Evolutionary conservation across 2,888 invertebrate species (phyloP).

Genomic region (Brachyopa scutellaris): DNA sequence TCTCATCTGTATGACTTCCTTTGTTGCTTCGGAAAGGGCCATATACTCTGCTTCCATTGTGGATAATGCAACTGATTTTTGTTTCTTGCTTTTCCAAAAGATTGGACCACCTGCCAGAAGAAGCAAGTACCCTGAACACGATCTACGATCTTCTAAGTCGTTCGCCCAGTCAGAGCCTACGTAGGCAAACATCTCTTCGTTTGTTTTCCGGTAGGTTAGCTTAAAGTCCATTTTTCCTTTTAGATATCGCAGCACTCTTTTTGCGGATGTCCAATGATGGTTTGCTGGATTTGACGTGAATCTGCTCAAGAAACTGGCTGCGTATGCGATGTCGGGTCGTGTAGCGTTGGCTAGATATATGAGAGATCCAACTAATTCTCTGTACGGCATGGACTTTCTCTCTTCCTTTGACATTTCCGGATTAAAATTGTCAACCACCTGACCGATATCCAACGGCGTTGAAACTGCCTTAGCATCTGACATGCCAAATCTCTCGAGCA

Average conservation of each 20-base stretch:
- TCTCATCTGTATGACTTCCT: neutral
- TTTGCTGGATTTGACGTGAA: neutral
- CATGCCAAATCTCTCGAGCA: slow-evolving; percentile 64
- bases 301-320: slow-evolving; percentile 31
- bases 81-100: slow-evolving; percentile 4
- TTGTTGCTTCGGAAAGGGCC: slow-evolving; percentile 6
- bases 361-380: slow-evolving; percentile 66
- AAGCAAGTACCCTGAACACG: slow-evolving; percentile 2
- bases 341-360: slow-evolving; percentile 70
- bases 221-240: slow-evolving; percentile 5
- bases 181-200: neutral
- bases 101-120: slow-evolving; percentile 3
- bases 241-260: too few relatives aligned
- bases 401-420: too few relatives aligned
- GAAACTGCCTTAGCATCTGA: slow-evolving; percentile 43
- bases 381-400: slow-evolving; percentile 55
- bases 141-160: slow-evolving; percentile 1
- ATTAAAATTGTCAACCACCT: neutral
- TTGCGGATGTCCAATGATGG: slow-evolving; percentile 1
- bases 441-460: slow-evolving; percentile 52
- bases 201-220: neutral
- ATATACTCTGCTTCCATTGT: slow-evolving; percentile 30
- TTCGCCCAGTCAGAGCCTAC: slow-evolving; percentile 10
- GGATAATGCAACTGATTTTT: slow-evolving; percentile 12
- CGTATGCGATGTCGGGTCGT: slow-evolving; percentile 64